Base-by-base conservation (phyloP, 2,888 invertebrate genomes). In the Drosophila neotestacea region DNA sequence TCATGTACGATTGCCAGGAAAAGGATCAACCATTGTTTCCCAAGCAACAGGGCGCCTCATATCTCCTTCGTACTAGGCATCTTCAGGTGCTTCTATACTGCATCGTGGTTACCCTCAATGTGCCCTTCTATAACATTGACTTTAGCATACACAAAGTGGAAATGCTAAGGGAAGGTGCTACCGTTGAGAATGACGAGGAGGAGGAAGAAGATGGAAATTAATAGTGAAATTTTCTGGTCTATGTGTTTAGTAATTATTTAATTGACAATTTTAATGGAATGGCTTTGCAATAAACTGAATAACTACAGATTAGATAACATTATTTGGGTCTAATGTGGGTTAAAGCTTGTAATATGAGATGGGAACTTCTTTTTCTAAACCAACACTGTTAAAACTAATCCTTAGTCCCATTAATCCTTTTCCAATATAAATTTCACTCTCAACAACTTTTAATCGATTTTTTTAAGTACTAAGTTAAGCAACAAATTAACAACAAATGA, bases 1-100 rank as follows among this genome's bases (percentile, higher is more conserved):
- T 95, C 77, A 94, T 95, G 94, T 95, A 94, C 85, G 95, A 95
- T 81, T 95, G 95, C 76, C 95, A 95, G 90, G 94, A 94, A 69
- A 92, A 93, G 76, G 95, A 95, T 6, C 91, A 93, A 4, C 95
- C 95, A 0, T 89, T 95, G 80, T 95, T 95, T 85, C 91, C 93
- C 34, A 94, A 94, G 1, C 93, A 94, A 6, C 93, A 94, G 79
- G 94, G 94, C 4, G 92, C 93, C 7, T 93, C 95, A 0, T 95
- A 95, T 81, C 92, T 95, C 50, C 90, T 95, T 50, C 94, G 95
- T 73, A 94, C 94, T 73, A 93, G 93, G 54, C 94, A 94, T 73
- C 89, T 95, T 4, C 94, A 95, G 79, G 93, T 95, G 67, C 92
- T 95, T 9, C 92, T 95, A 68, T 95, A 95, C 85, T 94, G 95